Conservation (phyloP, 2,113 vertebrate species). For the Hippopotamus amphibius region DNA sequence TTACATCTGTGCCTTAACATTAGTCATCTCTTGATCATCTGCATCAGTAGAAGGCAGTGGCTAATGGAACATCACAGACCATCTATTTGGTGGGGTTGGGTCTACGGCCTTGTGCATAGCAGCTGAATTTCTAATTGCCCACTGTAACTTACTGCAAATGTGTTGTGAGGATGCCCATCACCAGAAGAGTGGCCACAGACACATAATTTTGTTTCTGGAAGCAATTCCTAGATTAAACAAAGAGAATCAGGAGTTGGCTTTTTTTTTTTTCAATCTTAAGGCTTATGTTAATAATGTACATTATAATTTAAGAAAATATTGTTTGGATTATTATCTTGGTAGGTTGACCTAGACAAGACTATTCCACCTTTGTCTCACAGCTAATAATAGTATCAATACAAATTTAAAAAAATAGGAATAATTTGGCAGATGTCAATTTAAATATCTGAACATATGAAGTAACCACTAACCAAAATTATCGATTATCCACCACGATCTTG, state of each 20-base stretch:
- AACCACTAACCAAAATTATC: slow-evolving; percentile 21
- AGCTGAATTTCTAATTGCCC: slow-evolving; percentile 33
- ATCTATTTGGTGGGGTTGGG: not conserved
- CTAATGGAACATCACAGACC: not conserved
- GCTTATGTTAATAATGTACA: slow-evolving; percentile 34
- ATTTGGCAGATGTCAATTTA: not conserved
- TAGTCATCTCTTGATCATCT: slow-evolving; percentile 2
- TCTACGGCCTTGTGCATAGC: slow-evolving; percentile 8
- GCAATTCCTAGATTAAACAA: slow-evolving; percentile 78
- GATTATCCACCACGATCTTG: not conserved
- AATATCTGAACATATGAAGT: slow-evolving; percentile 34
- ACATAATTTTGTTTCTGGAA: slow-evolving; percentile 81
- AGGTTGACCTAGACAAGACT: slow-evolving; percentile 25
- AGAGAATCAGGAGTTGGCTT: slow-evolving; percentile 73
- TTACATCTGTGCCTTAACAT: not conserved
- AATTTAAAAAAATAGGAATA: slow-evolving; percentile 34
- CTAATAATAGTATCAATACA: not conserved
- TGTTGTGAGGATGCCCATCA: slow-evolving; percentile 69
- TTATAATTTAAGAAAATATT: slow-evolving; percentile 18
- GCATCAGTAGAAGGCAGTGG: not conserved
- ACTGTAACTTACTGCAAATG: slow-evolving; percentile 71
- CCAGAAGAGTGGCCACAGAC: slow-evolving; percentile 75
- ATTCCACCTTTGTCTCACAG: not conserved
- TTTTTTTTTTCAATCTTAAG: not conserved
- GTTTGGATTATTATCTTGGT: slow-evolving; percentile 14